Percentiles rank a stretch among this genome's conserved stretches.
Conservation (phyloP, 2,888 invertebrate species). For the Oscheius sp. region DNA sequence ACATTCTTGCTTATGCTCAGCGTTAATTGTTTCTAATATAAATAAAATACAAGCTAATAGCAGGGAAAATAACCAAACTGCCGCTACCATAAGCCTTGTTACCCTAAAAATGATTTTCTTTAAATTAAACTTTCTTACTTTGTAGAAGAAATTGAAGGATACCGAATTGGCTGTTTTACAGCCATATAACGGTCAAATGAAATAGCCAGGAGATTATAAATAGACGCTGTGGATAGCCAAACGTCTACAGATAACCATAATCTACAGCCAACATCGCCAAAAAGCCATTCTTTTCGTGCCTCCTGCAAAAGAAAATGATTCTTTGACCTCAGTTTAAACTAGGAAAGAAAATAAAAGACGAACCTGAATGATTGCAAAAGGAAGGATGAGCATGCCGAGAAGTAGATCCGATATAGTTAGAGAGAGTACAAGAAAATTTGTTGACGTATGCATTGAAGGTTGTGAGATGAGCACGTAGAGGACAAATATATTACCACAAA, state of each 20-base stretch:
- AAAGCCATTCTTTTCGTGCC: slow-evolving; percentile 87
- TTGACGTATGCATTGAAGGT: slow-evolving; percentile 84
- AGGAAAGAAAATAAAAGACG: slow-evolving; percentile 71
- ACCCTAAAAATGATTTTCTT: slow-evolving; percentile 56
- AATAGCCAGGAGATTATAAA: slow-evolving; percentile 93
- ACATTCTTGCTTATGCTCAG: slow-evolving; percentile 46
- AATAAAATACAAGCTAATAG: slow-evolving; percentile 94
- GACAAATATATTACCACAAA: slow-evolving; percentile 71
- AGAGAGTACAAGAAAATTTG: slow-evolving; percentile 95
- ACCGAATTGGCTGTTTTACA: slow-evolving; percentile 92
- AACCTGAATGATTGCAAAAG: slow-evolving; percentile 94
- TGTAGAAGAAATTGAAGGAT: slow-evolving; percentile 83
- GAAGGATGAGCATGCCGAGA: slow-evolving; percentile 93
- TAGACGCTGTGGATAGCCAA: slow-evolving; percentile 92
- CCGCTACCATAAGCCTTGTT: slow-evolving; percentile 65
- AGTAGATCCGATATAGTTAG: slow-evolving; percentile 93
- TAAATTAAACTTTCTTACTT: slow-evolving; percentile 41
- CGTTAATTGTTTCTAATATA: slow-evolving; percentile 75
- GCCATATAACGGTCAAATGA: slow-evolving; percentile 90
- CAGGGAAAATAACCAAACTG: slow-evolving; percentile 91
- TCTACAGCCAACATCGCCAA: slow-evolving; percentile 93
- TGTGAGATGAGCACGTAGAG: slow-evolving; percentile 68
- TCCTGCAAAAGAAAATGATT: slow-evolving; percentile 56
- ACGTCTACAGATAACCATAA: slow-evolving; percentile 96
- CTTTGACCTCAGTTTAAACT: background rate